Evolutionary conservation across 1,140 invertebrate species (phyloP).

Genomic region (Melipona quadrifasciata): DNA sequence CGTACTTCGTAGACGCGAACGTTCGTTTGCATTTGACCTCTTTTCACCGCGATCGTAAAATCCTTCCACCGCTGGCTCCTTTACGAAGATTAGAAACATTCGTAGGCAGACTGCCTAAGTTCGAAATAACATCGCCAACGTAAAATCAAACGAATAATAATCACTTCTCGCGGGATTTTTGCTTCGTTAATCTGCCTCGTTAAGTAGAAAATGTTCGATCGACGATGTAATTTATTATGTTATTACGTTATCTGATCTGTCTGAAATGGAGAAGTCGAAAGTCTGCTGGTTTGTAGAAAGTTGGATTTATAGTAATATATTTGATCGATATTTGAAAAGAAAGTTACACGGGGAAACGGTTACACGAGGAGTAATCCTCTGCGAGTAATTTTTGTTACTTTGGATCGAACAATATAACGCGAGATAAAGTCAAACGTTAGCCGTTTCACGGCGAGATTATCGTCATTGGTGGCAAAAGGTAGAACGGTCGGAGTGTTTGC

Average conservation of each 20-base stretch:
- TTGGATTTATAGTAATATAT: neutral
- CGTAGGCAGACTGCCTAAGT: neutral
- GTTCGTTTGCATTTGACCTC: constrained; percentile 49
- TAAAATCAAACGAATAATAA: neutral
- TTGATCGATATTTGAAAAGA: neutral
- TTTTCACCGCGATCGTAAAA: constrained; percentile 37
- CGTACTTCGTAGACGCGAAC: constrained; percentile 20
- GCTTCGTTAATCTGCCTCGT: neutral
- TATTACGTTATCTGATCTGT: neutral
- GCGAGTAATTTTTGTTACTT: neutral
- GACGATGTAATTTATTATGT: neutral
- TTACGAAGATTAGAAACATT: neutral
- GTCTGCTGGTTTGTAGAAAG: neutral
- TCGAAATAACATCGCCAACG: neutral
- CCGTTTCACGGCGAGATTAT: constrained; percentile 40
- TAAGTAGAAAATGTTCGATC: neutral
- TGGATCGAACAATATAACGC: constrained; percentile 23
- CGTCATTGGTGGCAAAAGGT: constrained; percentile 34
- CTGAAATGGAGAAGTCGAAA: neutral
- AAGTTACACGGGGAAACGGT: too few relatives aligned
- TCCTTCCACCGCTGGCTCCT: neutral
- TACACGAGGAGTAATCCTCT: too few relatives aligned
- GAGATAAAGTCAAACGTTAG: constrained; percentile 34
- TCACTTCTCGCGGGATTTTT: too few relatives aligned
- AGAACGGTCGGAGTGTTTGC: constrained; percentile 38